Conservation (phyloP, 2,113 vertebrate species). For the Proterorhinus semilunaris region DNA sequence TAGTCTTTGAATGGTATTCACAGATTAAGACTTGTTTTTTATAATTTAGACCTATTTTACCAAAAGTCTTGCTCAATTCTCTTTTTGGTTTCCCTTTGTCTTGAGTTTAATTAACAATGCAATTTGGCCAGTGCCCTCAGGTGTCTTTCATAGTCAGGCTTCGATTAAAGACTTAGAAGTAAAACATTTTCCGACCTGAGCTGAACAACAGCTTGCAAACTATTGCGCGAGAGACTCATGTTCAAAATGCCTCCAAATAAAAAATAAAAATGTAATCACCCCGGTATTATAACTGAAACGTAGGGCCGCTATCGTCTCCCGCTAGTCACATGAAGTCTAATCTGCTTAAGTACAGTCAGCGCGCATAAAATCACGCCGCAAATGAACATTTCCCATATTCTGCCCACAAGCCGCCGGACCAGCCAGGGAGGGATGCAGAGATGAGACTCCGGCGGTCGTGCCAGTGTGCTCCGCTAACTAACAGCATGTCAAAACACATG, state of each 20-base stretch:
- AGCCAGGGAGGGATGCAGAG: conserved; percentile 33
- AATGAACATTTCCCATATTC: conserved; percentile 18
- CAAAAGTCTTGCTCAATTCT: background rate
- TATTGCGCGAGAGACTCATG: background rate
- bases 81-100: background rate
- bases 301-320: conserved; percentile 12
- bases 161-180: background rate
- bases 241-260: background rate
- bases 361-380: conserved; percentile 15
- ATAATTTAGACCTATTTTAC: no score
- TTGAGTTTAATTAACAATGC: background rate
- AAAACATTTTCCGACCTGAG: background rate
- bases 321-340: conserved; percentile 23
- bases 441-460: conserved; percentile 21
- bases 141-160: background rate
- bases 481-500: conserved; percentile 23
- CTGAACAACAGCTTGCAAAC: background rate
- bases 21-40: no score
- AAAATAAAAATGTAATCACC: conserved; percentile 6
- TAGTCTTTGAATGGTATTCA: no score
- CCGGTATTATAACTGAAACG: background rate
- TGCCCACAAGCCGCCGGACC: conserved; percentile 20
- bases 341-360: conserved; percentile 25
- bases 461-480: conserved; percentile 5
- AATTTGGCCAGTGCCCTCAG: background rate